Conservation (phyloP, 2,797 vertebrate species). For the Crocidura indochinensis region DNA sequence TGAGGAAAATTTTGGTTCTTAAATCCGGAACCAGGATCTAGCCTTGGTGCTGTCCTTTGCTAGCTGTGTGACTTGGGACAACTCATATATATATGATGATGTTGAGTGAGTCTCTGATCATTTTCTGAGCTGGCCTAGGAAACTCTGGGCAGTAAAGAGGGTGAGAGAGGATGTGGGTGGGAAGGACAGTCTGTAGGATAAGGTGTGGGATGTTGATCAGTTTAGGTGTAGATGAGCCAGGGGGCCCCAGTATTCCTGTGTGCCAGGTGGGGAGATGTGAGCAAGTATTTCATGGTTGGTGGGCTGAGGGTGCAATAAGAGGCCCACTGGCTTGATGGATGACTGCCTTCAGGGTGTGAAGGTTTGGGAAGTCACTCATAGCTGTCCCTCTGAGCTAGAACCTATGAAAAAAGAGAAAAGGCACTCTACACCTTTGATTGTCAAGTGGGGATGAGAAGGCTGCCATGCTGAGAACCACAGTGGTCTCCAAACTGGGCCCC, state of each 20-base stretch:
- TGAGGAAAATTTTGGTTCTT: neutral
- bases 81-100: neutral
- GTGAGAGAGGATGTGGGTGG: neutral
- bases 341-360: neutral
- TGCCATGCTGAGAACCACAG: too few relatives aligned
- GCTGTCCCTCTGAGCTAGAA: neutral
- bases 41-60: neutral
- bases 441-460: too few relatives aligned
- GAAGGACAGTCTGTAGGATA: neutral
- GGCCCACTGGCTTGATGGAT: too few relatives aligned
- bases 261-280: neutral
- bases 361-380: slow-evolving; percentile 1
- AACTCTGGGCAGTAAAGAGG: slow-evolving; percentile 18
- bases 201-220: neutral
- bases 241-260: neutral
- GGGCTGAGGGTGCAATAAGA: too few relatives aligned
- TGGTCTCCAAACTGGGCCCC: neutral
- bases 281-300: neutral
- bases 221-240: neutral
- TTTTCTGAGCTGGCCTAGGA: slow-evolving; percentile 51
- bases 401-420: neutral
- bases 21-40: neutral
- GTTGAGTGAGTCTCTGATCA: slow-evolving; percentile 54
- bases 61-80: slow-evolving; percentile 61
- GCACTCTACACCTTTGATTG: too few relatives aligned